Evolutionary conservation across 2,888 invertebrate species (phyloP).

Genomic region (Dryobotodes eremita): DNA sequence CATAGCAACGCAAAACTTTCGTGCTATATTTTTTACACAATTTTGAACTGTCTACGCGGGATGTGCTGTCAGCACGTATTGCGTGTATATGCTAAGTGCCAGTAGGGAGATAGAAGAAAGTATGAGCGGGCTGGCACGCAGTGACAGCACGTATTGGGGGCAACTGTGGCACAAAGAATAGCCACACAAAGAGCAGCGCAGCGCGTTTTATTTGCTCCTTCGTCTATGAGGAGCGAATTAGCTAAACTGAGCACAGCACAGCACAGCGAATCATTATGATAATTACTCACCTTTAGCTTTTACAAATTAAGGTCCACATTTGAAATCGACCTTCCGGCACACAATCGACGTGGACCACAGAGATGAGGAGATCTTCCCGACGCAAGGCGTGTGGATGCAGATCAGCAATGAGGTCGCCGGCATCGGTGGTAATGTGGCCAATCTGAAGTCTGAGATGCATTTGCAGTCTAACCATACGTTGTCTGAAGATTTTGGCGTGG

Average conservation of each 20-base stretch:
- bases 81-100: no score
- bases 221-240: no score
- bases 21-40: no score
- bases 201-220: no score
- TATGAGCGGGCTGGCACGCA: no score
- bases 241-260: not conserved
- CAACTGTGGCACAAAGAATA: no score
- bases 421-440: slow-evolving; percentile 97
- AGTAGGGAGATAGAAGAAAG: no score
- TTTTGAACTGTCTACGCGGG: no score
- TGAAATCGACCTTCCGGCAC: slow-evolving; percentile 78
- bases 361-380: slow-evolving; percentile 50
- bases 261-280: not conserved
- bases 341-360: slow-evolving; percentile 41
- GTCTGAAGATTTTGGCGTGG: slow-evolving; percentile 64
- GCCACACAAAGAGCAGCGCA: no score
- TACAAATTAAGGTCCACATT: slow-evolving; percentile 92
- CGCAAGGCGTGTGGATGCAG: slow-evolving; percentile 36
- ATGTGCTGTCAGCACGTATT: no score
- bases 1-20: no score
- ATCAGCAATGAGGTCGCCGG: slow-evolving; percentile 91
- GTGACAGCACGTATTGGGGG: no score
- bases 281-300: not conserved
- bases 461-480: slow-evolving; percentile 80
- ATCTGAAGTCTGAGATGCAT: slow-evolving; percentile 94